Conservation (phyloP, 2,888 invertebrate species). For the Stramonita haemastoma region DNA sequence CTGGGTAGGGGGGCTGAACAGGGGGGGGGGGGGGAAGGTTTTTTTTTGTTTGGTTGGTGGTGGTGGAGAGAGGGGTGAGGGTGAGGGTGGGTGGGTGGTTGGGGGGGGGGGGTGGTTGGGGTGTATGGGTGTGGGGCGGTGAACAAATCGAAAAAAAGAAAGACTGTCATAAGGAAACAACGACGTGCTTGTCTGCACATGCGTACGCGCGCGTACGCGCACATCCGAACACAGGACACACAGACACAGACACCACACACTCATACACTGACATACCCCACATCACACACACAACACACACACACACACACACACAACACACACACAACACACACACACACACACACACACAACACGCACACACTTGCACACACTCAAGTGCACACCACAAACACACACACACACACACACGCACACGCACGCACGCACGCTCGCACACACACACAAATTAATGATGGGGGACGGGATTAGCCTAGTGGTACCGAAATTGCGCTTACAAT, state of each 20-base stretch:
- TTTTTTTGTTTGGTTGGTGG: no score
- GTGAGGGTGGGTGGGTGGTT: neutral
- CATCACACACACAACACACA: conserved; percentile 8
- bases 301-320: neutral
- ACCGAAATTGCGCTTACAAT: no score
- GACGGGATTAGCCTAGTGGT: no score
- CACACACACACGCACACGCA: neutral
- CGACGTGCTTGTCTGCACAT: neutral
- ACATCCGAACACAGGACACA: neutral
- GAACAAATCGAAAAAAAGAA: no score
- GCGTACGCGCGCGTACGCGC: neutral
- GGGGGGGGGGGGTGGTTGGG: neutral
- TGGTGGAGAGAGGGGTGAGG: no score
- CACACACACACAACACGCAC: conserved; percentile 8
- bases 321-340: neutral
- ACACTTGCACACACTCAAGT: neutral
- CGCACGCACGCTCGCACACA: no score
- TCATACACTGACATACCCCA: neutral
- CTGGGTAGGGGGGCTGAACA: neutral
- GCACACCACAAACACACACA: neutral
- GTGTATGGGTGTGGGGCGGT: no score
- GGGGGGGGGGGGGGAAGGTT: no score
- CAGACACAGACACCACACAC: neutral
- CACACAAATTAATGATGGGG: no score
- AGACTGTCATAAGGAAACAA: neutral